Conservation (phyloP, 1,140 invertebrate species). For the Neodiprion lecontei region DNA sequence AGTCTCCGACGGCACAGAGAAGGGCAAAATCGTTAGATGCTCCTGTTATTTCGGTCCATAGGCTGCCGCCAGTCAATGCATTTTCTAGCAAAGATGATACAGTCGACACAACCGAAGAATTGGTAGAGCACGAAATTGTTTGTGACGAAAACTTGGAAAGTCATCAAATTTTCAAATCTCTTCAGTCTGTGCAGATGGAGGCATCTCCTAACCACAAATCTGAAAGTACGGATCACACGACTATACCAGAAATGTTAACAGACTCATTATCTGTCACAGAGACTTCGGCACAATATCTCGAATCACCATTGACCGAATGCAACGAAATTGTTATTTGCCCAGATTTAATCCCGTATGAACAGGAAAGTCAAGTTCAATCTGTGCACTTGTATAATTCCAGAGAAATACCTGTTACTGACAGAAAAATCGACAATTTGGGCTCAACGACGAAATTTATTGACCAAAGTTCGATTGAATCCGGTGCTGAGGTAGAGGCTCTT, state of each 20-base stretch:
- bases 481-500: conserved; percentile 39
- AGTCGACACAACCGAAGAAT: conserved; percentile 71
- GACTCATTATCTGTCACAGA: conserved; percentile 57
- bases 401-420: conserved; percentile 26
- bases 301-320: conserved; percentile 55
- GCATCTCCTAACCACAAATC: conserved; percentile 50
- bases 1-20: conserved; percentile 75
- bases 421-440: conserved; percentile 40
- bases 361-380: conserved; percentile 33
- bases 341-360: conserved; percentile 53
- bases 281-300: conserved; percentile 53
- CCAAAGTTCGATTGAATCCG: conserved; percentile 51
- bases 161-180: conserved; percentile 16
- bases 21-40: conserved; percentile 84
- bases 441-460: conserved; percentile 48
- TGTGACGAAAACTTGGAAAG: conserved; percentile 42
- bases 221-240: conserved; percentile 53
- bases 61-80: conserved; percentile 80
- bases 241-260: conserved; percentile 50
- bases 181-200: conserved; percentile 37
- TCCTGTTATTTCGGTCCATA: conserved; percentile 79
- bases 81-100: conserved; percentile 90
- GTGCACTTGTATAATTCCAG: conserved; percentile 15
- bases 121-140: conserved; percentile 67
- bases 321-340: conserved; percentile 48